Percentiles rank a stretch among this genome's conserved stretches.
Evolutionary conservation across 1,140 invertebrate genomes (phyloP).

Genomic region (Bombus confusus): DNA sequence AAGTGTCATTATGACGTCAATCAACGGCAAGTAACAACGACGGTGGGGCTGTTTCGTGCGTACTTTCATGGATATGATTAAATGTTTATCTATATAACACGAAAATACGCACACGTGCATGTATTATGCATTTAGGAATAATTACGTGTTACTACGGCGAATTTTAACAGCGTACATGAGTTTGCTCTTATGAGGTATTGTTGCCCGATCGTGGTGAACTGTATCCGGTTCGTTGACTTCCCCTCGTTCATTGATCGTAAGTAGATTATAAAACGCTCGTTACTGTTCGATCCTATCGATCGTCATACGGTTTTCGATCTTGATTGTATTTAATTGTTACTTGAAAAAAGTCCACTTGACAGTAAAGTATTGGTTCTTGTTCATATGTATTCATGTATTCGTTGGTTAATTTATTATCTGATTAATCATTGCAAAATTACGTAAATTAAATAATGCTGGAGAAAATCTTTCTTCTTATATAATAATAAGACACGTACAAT

Average conservation of each 20-base stretch:
- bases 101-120: neutral
- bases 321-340: neutral
- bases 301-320: neutral
- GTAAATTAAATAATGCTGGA: too few species aligned
- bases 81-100: neutral
- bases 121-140: neutral
- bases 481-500: too few species aligned
- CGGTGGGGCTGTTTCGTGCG: slow-evolving; percentile 1
- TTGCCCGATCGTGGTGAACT: slow-evolving; percentile 5
- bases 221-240: slow-evolving; percentile 31
- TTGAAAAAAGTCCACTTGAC: neutral
- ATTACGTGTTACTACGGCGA: slow-evolving; percentile 1
- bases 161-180: slow-evolving; percentile 19
- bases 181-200: neutral
- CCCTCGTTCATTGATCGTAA: neutral
- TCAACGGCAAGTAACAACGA: slow-evolving; percentile 38
- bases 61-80: slow-evolving; percentile 47
- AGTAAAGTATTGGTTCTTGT: neutral
- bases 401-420: neutral
- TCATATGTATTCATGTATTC: neutral
- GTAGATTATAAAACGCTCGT: neutral
- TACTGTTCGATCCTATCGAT: neutral
- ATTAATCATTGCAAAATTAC: neutral
- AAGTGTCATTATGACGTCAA: slow-evolving; percentile 69
- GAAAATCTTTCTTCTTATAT: too few species aligned